Evolutionary conservation across 1,140 invertebrate genomes (phyloP), one percentile per base, ranked within the genome.

Genomic region (Coelopa frigida): DNA sequence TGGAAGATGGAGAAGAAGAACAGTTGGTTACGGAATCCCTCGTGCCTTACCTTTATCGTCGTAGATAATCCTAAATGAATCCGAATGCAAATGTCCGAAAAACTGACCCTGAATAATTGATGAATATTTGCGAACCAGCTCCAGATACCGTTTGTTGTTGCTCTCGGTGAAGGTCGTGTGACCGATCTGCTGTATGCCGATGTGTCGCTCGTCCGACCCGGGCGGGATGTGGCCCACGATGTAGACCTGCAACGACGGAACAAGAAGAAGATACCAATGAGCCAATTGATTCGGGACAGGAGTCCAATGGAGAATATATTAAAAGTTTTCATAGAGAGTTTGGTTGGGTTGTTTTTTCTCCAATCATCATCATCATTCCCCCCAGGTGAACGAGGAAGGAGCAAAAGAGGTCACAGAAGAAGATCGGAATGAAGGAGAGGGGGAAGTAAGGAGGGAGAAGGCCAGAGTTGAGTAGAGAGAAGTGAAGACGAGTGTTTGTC

Each of bases 71-170:
- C 88, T 74, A 65, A 94, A 94, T 1, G 88, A 87, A 68, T 94
- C 91, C 11, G 85, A 88, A 70, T 95, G 92, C 47, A 88, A 78
- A 64, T 94, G 89, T 3, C 90, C 91, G 58, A 92, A 94, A 71
- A 94, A 92, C 70, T 94, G 91, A 22, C 88, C 90, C 8, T 84
- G 80, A 48, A 94, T 94, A 44, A 89, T 85, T 44, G 78, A 72
- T 10, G 84, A 77, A 61, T 85, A 85, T 48, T 79, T 78, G 10
- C 81, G 74, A 1, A 94, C 78, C 48, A 85, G 70, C 37, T 82
- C 72, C 20, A 92, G 59, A 62, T 89, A 93, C 36, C 74, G 75
- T 29, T 73, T 73, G 59, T 85, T 85, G 55, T 84, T 80, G 41
- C 77, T 76, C 43, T 83, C 78, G 22, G 74, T 79, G 54, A 78